A percentile compares a stretch with the other conserved stretches of the same genome.
Evolutionary conservation across 2,113 vertebrate genomes (phyloP).

Genomic region (Piaya cayana): DNA sequence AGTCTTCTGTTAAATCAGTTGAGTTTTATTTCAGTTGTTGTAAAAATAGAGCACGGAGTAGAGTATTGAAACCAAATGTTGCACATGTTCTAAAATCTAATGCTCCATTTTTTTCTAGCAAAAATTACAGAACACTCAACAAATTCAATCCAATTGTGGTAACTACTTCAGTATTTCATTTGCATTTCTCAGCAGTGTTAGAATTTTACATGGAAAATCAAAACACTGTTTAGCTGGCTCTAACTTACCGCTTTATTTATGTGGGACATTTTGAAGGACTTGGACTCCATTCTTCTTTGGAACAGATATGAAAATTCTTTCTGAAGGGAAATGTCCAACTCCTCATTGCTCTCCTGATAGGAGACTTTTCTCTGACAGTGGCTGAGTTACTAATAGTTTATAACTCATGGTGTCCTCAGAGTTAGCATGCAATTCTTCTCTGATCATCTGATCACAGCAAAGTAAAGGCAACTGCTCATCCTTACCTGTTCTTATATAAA

Average conservation of each 20-base stretch:
- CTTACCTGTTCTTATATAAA: not conserved
- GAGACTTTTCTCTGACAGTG: not conserved
- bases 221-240: not conserved
- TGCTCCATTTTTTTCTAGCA: not conserved
- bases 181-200: not conserved
- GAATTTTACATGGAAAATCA: not conserved
- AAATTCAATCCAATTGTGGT: not conserved
- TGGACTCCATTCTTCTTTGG: not conserved
- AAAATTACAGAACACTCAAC: not conserved
- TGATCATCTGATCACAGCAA: not conserved
- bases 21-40: not conserved
- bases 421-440: not conserved
- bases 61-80: not conserved
- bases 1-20: not conserved
- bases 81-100: not conserved
- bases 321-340: not conserved
- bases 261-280: not conserved
- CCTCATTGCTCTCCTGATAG: not conserved
- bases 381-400: not conserved
- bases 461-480: not conserved
- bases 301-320: not conserved
- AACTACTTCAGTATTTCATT: not conserved
- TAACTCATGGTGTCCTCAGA: not conserved
- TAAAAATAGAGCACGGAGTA: not conserved
- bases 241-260: not conserved